A percentile compares a stretch with the other conserved stretches of the same genome.
phyloP scores from a whole-genome alignment of 2,888 invertebrate species.

The Alloscopus bannaensis region DNA sequence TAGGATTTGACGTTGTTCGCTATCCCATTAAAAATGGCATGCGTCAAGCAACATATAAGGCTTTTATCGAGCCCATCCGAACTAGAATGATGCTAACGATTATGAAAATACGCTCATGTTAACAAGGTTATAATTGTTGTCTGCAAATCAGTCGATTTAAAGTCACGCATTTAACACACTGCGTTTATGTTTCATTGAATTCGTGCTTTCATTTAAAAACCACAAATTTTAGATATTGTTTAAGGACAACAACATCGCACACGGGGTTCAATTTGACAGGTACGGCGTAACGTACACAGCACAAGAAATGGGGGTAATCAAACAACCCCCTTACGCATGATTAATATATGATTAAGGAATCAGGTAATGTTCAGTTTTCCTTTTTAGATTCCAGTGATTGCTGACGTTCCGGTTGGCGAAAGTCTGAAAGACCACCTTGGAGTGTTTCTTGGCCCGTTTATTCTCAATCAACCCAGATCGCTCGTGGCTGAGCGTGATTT shows the following conservation, averaged over 20 bases:
- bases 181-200: neutral
- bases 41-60: conserved; percentile 66
- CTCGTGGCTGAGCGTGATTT: conserved; percentile 64
- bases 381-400: conserved; percentile 60
- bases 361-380: neutral
- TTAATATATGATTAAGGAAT: neutral
- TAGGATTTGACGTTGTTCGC: conserved; percentile 58
- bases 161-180: neutral
- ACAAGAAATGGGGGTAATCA: neutral
- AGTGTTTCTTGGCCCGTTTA: conserved; percentile 52
- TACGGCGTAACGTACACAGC: conserved; percentile 49
- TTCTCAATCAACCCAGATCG: conserved; percentile 39
- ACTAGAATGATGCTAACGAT: conserved; percentile 18
- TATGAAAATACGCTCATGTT: conserved; percentile 38
- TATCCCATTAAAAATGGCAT: conserved; percentile 62
- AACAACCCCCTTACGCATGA: neutral
- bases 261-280: conserved; percentile 53
- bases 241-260: conserved; percentile 25
- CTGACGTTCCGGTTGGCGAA: conserved; percentile 61
- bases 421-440: conserved; percentile 66
- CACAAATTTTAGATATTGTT: conserved; percentile 9
- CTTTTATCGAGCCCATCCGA: conserved; percentile 56
- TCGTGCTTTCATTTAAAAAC: neutral
- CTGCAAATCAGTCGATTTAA: neutral
- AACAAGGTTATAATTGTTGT: conserved; percentile 37